These are phyloP conservation scores for Meda fulgida DNA, from an alignment of 2,797 vertebrate genomes.

Conservation along the genomic window DNA sequence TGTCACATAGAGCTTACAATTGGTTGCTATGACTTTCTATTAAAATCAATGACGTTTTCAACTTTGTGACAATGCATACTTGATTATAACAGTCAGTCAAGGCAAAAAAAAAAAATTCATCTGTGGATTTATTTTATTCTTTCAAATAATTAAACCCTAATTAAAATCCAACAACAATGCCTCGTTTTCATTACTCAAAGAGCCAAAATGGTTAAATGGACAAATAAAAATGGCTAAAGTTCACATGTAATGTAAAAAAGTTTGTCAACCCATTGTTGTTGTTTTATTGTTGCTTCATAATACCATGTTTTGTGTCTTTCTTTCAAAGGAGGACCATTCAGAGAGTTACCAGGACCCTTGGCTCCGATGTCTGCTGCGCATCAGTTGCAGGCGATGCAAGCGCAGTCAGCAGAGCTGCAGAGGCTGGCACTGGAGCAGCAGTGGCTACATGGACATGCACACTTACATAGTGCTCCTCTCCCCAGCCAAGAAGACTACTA, in stretches of 20 bases:
- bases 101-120: no score
- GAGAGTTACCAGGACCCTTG: constrained; percentile 91
- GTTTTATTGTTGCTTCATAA: not conserved
- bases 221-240: not conserved
- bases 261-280: not conserved
- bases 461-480: constrained; percentile 93
- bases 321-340: constrained; percentile 84
- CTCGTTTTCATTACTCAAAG: not conserved
- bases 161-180: no score
- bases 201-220: not conserved
- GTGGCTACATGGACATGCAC: constrained; percentile 95
- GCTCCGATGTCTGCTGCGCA: constrained; percentile 98
- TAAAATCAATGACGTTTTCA: not conserved
- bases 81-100: not conserved
- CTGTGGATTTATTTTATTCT: not conserved
- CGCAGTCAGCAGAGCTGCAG: constrained; percentile 97
- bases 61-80: not conserved
- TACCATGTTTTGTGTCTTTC: constrained; percentile 6
- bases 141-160: no score
- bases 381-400: constrained; percentile 98
- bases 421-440: constrained; percentile 99
- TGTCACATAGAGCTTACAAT: not conserved
- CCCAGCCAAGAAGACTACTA: constrained; percentile 99
- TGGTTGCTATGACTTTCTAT: not conserved
- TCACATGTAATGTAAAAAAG: not conserved